Evolutionary conservation across 2,797 vertebrate genomes (phyloP), one percentile per base, ranked within the genome.

Genomic region (Lacerta agilis): DNA sequence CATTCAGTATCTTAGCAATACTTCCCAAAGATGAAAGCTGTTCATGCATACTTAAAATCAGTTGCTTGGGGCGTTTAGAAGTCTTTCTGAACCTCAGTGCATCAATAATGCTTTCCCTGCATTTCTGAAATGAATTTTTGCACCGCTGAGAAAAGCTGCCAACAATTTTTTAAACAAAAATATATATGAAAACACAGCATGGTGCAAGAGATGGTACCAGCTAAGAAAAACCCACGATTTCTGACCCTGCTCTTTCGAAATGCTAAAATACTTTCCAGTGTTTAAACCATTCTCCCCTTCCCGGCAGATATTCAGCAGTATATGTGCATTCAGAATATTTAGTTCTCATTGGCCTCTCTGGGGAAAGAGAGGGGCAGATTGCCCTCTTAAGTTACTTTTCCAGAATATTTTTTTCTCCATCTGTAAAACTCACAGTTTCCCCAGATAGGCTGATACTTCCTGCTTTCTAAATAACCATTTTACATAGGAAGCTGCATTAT

Each of bases 71-170:
- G 5, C 41, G 79, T 18, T 84, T 66, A 27, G 78, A 36, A 64
- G 41, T 0, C 82, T 89, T 87, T 81, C 55, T 58, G 7, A 41
- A 36, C 66, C 23, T 38, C 1, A 0, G 67, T 85, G 29, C 78
- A 84, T 73, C 69, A 80, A 72, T 75, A 66, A 77, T 66, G 69
- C 73, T 33, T 93, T 82, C 72, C 43, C 45, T 41, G 58, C 73
- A 66, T n/a, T 77, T 77, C 38, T 43, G 73, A 66, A 77, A 66
- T 43, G 73, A 49, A 77, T 66, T 27, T 49, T 85, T 85, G 36
- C 58, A 23, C 27, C 13, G 58, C 58, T 29, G 55, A 27, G 33
- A 41, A 18, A 61, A 73, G 23, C n/a, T 23, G 27, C 10, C 82
- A 36, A 17, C 6, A 61, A 1, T 73, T 73, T 49, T 41, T 58